Percentiles rank a stretch among this genome's conserved stretches.
phyloP scores from a whole-genome alignment of 2,797 vertebrate genomes.

The Novumbra hubbsi region DNA sequence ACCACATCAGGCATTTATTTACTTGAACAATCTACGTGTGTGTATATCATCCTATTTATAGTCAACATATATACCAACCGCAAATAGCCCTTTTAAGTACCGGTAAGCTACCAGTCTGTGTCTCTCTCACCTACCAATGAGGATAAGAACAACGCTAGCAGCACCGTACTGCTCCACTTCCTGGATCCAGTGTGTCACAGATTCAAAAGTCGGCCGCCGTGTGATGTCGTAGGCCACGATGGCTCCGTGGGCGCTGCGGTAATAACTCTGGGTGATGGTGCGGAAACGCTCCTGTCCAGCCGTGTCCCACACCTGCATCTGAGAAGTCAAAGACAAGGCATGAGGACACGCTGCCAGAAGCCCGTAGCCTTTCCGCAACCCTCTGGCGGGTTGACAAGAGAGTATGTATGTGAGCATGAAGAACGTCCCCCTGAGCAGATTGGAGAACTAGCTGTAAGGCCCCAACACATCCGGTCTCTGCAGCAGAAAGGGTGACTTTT shows the following conservation, averaged over 20 bases:
- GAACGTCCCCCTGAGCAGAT: neutral
- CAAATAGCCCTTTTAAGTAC: neutral
- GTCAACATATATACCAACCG: no score
- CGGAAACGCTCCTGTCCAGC: slow-evolving; percentile 95
- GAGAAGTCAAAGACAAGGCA: slow-evolving; percentile 17
- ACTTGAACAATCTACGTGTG: no score
- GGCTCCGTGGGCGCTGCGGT: slow-evolving; percentile 92
- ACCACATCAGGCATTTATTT: no score
- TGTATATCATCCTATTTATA: no score
- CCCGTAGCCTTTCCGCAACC: neutral
- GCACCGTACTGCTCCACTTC: slow-evolving; percentile 91
- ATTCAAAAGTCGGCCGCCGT: slow-evolving; percentile 84
- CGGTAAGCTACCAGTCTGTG: no score
- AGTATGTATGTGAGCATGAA: neutral
- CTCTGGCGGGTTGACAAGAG: neutral
- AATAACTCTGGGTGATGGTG: slow-evolving; percentile 97
- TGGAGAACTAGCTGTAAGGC: neutral
- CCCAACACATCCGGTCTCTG: neutral
- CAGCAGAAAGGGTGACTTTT: neutral
- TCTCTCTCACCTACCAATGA: slow-evolving; percentile 81
- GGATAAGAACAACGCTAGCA: slow-evolving; percentile 84
- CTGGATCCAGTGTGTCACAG: slow-evolving; percentile 89
- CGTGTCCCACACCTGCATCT: slow-evolving; percentile 99
- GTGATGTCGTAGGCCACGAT: slow-evolving; percentile 96
- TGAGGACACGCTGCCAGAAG: neutral